Base-by-base conservation (phyloP, 2,888 invertebrate genomes). In the Epistrophella euchroma region DNA sequence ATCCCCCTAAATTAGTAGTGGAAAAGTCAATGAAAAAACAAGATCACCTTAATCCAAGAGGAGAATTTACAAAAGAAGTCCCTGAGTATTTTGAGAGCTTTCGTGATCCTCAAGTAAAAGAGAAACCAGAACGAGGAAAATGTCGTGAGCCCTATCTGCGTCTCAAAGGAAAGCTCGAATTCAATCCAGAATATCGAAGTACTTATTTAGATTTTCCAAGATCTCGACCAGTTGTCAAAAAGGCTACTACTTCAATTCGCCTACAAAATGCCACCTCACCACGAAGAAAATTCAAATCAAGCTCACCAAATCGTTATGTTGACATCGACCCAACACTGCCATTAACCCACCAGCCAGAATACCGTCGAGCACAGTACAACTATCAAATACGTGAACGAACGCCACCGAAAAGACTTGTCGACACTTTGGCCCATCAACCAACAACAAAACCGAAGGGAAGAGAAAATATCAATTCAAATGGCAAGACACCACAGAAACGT, bases 21-120 rank as follows among this genome's bases (percentile, higher is more conserved):
- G 90, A 90, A 62, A 91, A 90, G 73, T 77, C 89, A n/a, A 88
- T 90, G 4, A 92, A 91, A 87, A 90, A 90, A 62, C 89, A 90
- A 58, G 91, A 92, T 80, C 91, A 92, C 62, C 87, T 92, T 52
- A 89, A 90, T 70, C 89, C 91, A 0, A 88, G 89, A 19, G 92
- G 91, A 5, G 90, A 92, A 43, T 92, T 92, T 84, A 89, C 89
- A 43, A 91, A 91, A 85, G 89, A 91, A 85, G 88, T 91, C 70
- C 92, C 92, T 78, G 92, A 92, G 80, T 92, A 93, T 79, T 89
- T 89, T 81, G 92, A 92, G 88, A 92, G 91, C 89, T 93, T 91
- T 89, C 92, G 91, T 58, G 91, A 92, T 89, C 92, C 92, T 1
- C 90, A 92, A 19, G 88, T 92, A 13, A 92, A 90, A 68, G 89